phyloP scores from a whole-genome alignment of 2,113 vertebrate species.

The Pyxicephalus adspersus region DNA sequence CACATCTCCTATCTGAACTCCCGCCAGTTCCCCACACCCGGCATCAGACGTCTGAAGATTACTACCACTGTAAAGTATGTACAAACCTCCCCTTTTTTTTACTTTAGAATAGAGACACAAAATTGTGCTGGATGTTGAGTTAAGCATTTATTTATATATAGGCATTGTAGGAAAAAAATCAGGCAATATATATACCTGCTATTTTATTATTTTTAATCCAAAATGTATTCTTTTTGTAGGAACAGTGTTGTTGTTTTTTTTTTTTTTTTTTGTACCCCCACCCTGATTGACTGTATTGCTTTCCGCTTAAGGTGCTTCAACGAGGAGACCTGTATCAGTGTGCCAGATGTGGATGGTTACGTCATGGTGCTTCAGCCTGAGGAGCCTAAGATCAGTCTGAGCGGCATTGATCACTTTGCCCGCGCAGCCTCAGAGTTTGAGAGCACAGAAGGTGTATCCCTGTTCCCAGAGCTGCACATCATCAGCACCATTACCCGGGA shows the following conservation, averaged over 20 bases:
- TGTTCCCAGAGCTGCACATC: constrained; percentile 94
- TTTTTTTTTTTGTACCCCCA: too few species aligned
- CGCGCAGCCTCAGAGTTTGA: constrained; percentile 94
- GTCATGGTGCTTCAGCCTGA: constrained; percentile 96
- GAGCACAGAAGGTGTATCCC: constrained; percentile 83
- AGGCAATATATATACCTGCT: too few species aligned
- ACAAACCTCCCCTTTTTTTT: neutral
- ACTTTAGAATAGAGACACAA: too few species aligned
- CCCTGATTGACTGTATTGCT: neutral
- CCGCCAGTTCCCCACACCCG: constrained; percentile 94
- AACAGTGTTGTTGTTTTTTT: neutral
- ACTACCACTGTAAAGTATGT: constrained; percentile 83
- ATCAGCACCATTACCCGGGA: constrained; percentile 96
- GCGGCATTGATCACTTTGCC: constrained; percentile 94
- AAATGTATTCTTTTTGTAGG: too few species aligned
- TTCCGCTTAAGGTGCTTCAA: constrained; percentile 79
- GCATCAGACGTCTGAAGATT: constrained; percentile 88
- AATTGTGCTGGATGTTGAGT: too few species aligned
- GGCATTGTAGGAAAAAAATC: too few species aligned
- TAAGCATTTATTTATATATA: too few species aligned
- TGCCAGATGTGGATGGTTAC: constrained; percentile 86
- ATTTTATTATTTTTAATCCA: too few species aligned
- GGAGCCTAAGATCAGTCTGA: constrained; percentile 95
- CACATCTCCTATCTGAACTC: constrained; percentile 93
- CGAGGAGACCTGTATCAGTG: constrained; percentile 81